These are phyloP conservation scores for Cosmia pyralina DNA, from an alignment of 2,888 invertebrate species.

Conservation along the genomic window DNA sequence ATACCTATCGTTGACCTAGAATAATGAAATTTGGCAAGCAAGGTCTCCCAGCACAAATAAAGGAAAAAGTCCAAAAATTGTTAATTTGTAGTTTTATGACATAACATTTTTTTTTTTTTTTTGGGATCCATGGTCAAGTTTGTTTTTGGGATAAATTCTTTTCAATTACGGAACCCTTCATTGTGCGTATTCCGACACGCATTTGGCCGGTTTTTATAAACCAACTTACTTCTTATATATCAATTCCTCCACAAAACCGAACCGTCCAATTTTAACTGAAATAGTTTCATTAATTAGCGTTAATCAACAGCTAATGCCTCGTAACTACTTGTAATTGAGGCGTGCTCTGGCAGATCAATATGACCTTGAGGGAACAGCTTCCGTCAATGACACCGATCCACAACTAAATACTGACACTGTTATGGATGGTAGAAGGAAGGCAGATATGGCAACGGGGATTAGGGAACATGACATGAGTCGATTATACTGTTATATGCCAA, in stretches of 20 bases:
- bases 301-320: slow-evolving; percentile 39
- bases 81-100: no score
- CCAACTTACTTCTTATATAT: neutral
- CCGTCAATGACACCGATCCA: slow-evolving; percentile 22
- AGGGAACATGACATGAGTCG: neutral
- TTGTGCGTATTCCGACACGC: no score
- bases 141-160: no score
- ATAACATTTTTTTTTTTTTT: no score
- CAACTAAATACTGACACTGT: slow-evolving; percentile 13
- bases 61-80: no score
- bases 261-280: slow-evolving; percentile 28
- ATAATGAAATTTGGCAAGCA: no score
- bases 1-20: no score
- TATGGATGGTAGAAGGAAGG: neutral
- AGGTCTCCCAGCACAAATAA: no score
- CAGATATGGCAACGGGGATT: slow-evolving; percentile 12
- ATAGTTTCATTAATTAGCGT: slow-evolving; percentile 39
- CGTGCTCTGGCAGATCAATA: slow-evolving; percentile 35
- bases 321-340: slow-evolving; percentile 51
- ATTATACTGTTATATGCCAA: neutral
- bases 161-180: no score
- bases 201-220: no score
- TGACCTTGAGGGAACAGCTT: slow-evolving; percentile 35
- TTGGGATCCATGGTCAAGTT: no score
- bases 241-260: slow-evolving; percentile 10